Conservation (phyloP, 2,888 invertebrate genomes). For the Nemurella pictetii region DNA sequence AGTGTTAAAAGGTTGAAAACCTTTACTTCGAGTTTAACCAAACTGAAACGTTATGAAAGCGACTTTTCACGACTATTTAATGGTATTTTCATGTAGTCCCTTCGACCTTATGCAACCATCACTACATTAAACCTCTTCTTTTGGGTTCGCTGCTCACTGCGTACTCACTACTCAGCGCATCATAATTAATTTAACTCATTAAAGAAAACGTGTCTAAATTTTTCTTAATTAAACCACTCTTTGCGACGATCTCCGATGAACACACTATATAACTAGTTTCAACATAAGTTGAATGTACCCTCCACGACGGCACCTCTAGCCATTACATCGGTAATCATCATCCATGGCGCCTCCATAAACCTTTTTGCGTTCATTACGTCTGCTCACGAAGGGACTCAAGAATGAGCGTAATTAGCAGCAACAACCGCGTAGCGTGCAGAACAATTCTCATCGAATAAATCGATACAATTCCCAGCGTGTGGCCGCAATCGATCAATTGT, state of each 20-base stretch:
- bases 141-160: background rate
- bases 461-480: background rate
- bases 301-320: background rate
- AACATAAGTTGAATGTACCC: background rate
- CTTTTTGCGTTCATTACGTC: background rate
- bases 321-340: background rate
- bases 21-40: background rate
- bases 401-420: background rate
- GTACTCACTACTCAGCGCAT: background rate
- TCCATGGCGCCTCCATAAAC: background rate
- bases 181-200: background rate
- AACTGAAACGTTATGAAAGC: background rate
- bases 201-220: background rate
- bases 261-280: too few relatives aligned
- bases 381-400: background rate
- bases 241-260: background rate
- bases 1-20: background rate
- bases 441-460: background rate
- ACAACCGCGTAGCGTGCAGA: background rate
- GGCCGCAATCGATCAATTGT: background rate
- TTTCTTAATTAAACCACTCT: background rate
- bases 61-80: background rate
- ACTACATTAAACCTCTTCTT: background rate
- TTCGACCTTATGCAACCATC: background rate
- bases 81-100: background rate